Evolutionary conservation across 2,888 invertebrate species (phyloP).

Genomic region (Aporophyla lueneburgensis): DNA sequence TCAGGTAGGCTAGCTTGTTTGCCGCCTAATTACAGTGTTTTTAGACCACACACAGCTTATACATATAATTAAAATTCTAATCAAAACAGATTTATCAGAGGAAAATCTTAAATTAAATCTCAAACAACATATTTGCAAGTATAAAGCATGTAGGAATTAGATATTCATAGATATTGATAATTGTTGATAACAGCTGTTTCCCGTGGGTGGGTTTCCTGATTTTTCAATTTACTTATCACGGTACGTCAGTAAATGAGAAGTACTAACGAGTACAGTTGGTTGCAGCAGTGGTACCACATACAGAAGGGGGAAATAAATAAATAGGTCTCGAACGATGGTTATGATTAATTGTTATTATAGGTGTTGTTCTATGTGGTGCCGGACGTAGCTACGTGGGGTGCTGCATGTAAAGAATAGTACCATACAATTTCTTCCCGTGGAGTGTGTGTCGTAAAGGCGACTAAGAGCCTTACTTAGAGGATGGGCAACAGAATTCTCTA

Average conservation of each 20-base stretch:
- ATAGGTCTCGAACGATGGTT: too few relatives aligned
- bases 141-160: conserved; percentile 8
- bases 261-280: conserved; percentile 34
- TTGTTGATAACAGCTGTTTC: conserved; percentile 15
- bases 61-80: conserved; percentile 17
- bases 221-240: conserved; percentile 56
- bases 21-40: neutral
- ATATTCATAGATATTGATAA: conserved; percentile 42
- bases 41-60: conserved; percentile 14
- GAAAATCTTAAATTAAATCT: conserved; percentile 2
- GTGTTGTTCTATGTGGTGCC: too few relatives aligned
- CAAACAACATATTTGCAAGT: neutral
- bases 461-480: too few relatives aligned
- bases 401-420: too few relatives aligned
- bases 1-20: neutral
- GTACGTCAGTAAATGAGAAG: conserved; percentile 18
- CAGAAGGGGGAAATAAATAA: too few relatives aligned
- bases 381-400: too few relatives aligned
- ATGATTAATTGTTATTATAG: too few relatives aligned
- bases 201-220: conserved; percentile 22
- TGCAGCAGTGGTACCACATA: too few relatives aligned
- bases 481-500: too few relatives aligned
- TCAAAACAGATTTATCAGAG: conserved; percentile 6
- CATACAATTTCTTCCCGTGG: too few relatives aligned
- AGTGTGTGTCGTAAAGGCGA: too few relatives aligned